phyloP scores from a whole-genome alignment of 2,797 vertebrate genomes.

The Pyrocephalus nanus region DNA sequence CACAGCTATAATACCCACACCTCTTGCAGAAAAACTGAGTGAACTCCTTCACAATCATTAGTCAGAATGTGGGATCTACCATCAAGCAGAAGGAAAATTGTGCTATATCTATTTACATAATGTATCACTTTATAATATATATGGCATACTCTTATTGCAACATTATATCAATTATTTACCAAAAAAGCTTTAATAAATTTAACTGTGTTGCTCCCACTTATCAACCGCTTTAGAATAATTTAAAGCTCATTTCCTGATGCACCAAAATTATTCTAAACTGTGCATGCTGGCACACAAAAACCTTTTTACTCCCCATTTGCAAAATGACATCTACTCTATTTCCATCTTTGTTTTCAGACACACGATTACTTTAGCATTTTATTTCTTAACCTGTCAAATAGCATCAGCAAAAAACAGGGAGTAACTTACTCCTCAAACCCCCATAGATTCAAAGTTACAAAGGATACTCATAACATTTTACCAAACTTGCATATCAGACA shows the following conservation, averaged over 20 bases:
- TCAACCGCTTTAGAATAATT: conserved; percentile 63
- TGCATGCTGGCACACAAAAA: conserved; percentile 54
- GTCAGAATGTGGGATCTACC: background rate
- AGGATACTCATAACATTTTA: conserved; percentile 17
- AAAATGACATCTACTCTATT: conserved; percentile 71
- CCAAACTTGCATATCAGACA: background rate
- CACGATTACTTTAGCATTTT: conserved; percentile 64
- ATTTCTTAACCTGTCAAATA: conserved; percentile 67
- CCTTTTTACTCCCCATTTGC: conserved; percentile 60
- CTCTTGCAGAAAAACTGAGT: background rate
- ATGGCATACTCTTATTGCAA: conserved; percentile 18
- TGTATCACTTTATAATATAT: conserved; percentile 46
- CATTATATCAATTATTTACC: conserved; percentile 65
- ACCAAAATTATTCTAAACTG: conserved; percentile 65
- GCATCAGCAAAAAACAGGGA: conserved; percentile 21
- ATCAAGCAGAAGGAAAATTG: conserved; percentile 22
- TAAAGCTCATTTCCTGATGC: conserved; percentile 60
- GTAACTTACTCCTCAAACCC: conserved; percentile 15
- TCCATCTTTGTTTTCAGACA: conserved; percentile 70
- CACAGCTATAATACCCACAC: background rate
- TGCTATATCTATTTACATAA: conserved; percentile 37
- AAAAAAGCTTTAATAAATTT: conserved; percentile 67
- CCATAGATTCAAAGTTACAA: conserved; percentile 31
- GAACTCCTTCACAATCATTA: conserved; percentile 17
- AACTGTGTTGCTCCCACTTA: conserved; percentile 57